These are phyloP conservation scores for Cheirogaleus medius DNA, from an alignment of 2,113 vertebrate genomes.

Conservation along the genomic window DNA sequence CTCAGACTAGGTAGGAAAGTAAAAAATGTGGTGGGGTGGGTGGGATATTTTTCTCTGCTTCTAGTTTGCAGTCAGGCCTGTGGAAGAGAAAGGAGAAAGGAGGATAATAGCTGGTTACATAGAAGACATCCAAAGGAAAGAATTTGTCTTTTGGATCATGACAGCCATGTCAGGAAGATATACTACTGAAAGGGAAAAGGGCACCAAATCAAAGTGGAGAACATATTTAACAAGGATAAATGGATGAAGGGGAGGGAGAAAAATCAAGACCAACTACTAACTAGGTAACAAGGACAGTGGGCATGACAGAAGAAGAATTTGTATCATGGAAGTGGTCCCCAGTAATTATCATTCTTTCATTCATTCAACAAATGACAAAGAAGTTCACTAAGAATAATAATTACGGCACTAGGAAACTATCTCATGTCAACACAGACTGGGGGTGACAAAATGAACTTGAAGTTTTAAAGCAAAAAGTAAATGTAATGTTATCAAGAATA, in stretches of 20 bases:
- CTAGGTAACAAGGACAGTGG: neutral
- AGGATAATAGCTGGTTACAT: neutral
- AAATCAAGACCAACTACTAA: neutral
- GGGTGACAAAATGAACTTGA: neutral
- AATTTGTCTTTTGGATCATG: neutral
- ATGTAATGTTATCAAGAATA: neutral
- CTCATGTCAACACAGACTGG: neutral
- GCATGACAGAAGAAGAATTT: neutral
- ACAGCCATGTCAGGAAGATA: neutral
- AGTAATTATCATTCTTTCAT: constrained; percentile 31
- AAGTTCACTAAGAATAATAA: constrained; percentile 1
- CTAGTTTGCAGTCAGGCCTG: neutral
- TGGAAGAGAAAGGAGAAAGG: neutral
- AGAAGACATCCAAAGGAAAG: neutral
- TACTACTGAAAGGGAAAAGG: neutral
- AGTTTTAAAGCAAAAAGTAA: neutral
- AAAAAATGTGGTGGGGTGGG: neutral
- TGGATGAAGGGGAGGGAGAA: neutral
- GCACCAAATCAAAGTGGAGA: neutral
- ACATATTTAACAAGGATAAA: constrained; percentile 15
- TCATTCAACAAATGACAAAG: constrained; percentile 37
- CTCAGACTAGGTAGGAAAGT: neutral
- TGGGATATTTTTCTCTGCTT: neutral
- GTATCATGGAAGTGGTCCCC: neutral
- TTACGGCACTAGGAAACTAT: neutral